These are phyloP conservation scores for Leptura quadrifasciata DNA, from an alignment of 2,888 invertebrate species.

Conservation along the genomic window DNA sequence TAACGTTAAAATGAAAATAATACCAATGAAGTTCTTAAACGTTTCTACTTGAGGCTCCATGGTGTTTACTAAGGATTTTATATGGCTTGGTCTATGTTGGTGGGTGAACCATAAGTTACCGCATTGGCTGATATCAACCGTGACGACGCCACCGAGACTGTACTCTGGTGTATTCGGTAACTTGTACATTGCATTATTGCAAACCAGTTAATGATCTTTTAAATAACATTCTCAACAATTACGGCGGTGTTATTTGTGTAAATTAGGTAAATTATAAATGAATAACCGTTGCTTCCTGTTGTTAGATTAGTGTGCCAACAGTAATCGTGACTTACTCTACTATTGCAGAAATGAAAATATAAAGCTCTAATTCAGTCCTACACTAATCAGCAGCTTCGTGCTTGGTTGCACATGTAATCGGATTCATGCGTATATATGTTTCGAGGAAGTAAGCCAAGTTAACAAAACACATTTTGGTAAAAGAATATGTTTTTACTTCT, in stretches of 20 bases:
- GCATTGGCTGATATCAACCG: too few species aligned
- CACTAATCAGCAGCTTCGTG: constrained; percentile 10
- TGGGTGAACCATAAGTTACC: too few species aligned
- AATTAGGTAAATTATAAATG: constrained; percentile 9
- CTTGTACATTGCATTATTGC: background rate
- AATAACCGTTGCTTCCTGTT: constrained; percentile 29
- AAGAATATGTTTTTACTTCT: too few species aligned
- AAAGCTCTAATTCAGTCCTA: background rate
- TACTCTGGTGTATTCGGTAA: background rate
- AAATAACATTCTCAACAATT: constrained; percentile 2
- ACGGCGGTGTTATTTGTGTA: background rate
- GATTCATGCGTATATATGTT: background rate
- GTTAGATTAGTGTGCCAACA: constrained; percentile 20
- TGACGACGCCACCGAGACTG: too few species aligned
- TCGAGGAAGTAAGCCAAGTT: constrained; percentile 1
- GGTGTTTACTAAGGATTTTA: too few species aligned
- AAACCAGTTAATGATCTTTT: background rate
- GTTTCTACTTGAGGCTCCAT: too few species aligned
- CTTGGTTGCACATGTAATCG: background rate
- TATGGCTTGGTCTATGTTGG: too few species aligned
- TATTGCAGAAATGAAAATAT: background rate
- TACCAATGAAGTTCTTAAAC: too few species aligned
- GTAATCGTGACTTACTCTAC: constrained; percentile 8
- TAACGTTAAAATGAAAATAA: too few species aligned
- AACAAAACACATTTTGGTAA: too few species aligned